phyloP scores from a whole-genome alignment of 1,140 invertebrate species.

The Drosophila gunungcola region DNA sequence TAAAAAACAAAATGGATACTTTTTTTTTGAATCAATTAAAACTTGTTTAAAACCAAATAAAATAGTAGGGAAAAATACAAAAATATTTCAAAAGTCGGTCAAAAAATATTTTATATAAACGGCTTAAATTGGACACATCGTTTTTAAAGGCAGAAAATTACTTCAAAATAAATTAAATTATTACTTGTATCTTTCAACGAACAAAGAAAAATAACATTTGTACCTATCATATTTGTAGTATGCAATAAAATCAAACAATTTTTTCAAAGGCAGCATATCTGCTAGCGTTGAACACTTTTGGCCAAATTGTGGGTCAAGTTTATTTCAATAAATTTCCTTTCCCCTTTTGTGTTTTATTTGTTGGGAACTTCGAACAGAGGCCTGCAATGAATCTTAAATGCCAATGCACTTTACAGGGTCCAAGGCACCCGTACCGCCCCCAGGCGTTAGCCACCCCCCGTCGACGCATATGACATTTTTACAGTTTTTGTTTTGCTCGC shows the following conservation, averaged over 20 bases:
- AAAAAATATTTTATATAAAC: too few relatives aligned
- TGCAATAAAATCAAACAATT: background rate
- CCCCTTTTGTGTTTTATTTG: conserved; percentile 17
- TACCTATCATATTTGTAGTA: background rate
- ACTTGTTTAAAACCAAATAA: too few relatives aligned
- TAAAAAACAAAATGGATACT: too few relatives aligned
- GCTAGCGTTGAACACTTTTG: background rate
- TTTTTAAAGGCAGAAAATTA: too few relatives aligned
- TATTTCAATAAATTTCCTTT: conserved; percentile 54
- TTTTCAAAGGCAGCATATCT: conserved; percentile 2
- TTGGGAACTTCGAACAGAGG: conserved; percentile 17
- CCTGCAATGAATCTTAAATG: conserved; percentile 42
- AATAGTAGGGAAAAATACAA: too few relatives aligned
- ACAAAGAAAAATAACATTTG: background rate
- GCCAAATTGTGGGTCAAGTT: conserved; percentile 56
- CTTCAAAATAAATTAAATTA: too few relatives aligned
- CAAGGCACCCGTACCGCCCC: conserved; percentile 5
- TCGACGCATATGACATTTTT: conserved; percentile 74
- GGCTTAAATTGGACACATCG: too few relatives aligned
- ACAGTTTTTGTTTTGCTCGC: conserved; percentile 81
- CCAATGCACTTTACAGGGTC: conserved; percentile 45
- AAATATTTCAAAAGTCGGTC: too few relatives aligned
- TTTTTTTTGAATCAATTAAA: too few relatives aligned
- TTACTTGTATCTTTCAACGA: too few relatives aligned
- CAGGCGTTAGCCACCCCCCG: conserved; percentile 5